phyloP scores from a whole-genome alignment of 2,113 vertebrate species.

The Cygnus atratus region DNA sequence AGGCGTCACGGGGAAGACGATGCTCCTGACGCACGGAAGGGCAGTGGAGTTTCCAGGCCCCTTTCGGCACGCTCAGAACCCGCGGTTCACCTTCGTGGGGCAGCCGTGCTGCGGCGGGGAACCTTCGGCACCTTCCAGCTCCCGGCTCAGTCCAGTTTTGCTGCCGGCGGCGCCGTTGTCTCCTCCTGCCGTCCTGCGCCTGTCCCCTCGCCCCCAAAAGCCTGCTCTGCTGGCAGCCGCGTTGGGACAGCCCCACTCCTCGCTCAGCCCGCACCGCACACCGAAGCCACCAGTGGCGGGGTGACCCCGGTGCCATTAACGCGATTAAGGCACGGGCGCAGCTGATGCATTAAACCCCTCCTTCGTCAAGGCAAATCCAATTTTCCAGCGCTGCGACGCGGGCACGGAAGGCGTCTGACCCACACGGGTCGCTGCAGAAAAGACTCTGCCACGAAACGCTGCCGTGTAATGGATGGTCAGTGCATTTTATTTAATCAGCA shows the following conservation, averaged over 20 bases:
- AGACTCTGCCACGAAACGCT: background rate
- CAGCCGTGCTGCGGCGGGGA: too few relatives aligned
- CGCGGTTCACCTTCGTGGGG: background rate
- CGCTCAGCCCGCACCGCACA: too few relatives aligned
- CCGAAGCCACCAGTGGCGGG: background rate
- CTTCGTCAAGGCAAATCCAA: background rate
- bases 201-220: too few relatives aligned
- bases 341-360: background rate
- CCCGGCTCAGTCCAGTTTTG: too few relatives aligned
- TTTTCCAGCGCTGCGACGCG: background rate
- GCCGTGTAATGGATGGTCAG: constrained; percentile 86
- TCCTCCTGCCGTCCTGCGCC: too few relatives aligned
- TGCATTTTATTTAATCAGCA: constrained; percentile 98
- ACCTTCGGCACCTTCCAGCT: too few relatives aligned
- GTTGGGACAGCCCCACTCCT: rapidly evolving
- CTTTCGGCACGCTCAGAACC: too few relatives aligned
- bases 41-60: background rate
- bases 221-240: too few relatives aligned
- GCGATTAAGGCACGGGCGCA: background rate
- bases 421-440: background rate
- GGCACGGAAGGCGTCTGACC: background rate
- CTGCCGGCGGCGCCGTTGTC: too few relatives aligned
- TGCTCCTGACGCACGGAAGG: rapidly evolving
- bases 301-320: background rate
- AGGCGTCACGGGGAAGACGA: background rate